A percentile compares a stretch with the other conserved stretches of the same genome.
Evolutionary conservation across 92 coral and sea anemone genomes (phyloP).

Genomic region (Blastomussa wellsi): DNA sequence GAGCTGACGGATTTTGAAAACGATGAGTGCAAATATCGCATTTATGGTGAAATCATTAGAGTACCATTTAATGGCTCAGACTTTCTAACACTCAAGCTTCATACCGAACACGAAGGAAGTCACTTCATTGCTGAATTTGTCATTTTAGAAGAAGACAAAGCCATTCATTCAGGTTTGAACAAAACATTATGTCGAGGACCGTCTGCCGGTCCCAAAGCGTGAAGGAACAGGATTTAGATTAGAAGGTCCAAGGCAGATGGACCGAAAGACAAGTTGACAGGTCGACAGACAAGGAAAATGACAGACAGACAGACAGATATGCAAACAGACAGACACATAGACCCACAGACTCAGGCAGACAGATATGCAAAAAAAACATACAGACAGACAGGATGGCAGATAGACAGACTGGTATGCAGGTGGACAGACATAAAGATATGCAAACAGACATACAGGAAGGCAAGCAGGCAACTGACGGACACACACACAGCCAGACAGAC

Average conservation of each 20-base stretch:
- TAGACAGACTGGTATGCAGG: neutral
- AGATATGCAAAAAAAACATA: no score
- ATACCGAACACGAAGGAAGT: neutral
- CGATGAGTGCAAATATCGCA: neutral
- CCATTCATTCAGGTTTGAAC: neutral
- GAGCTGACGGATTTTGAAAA: neutral
- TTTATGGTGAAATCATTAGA: neutral
- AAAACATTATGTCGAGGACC: neutral
- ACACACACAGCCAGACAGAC: no score
- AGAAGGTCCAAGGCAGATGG: no score
- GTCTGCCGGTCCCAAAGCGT: neutral
- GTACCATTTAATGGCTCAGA: neutral
- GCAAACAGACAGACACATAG: neutral
- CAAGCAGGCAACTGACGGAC: no score
- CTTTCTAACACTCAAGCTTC: conserved; percentile 1
- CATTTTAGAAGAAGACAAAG: neutral
- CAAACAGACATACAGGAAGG: neutral
- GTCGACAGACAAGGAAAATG: neutral
- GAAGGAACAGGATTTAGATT: no score
- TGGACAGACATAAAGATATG: neutral
- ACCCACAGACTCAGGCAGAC: neutral
- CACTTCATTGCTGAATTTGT: neutral
- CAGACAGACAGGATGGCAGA: neutral
- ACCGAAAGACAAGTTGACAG: no score
- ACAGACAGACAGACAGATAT: neutral